Evolutionary conservation across 2,113 vertebrate species (phyloP).

Genomic region (Nicator chloris): DNA sequence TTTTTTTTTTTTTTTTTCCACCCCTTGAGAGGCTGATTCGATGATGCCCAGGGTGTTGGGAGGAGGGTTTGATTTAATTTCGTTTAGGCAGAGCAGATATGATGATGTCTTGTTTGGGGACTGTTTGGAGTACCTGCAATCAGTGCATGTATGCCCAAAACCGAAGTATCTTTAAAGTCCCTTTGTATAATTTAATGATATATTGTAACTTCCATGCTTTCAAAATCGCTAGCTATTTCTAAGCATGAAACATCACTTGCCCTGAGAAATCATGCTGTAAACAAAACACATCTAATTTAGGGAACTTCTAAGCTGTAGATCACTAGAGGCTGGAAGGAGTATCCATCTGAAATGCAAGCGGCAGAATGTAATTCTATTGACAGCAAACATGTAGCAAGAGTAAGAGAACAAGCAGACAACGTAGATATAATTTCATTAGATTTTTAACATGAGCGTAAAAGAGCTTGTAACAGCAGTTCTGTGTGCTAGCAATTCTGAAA

Average conservation of each 20-base stretch:
- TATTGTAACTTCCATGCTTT: not conserved
- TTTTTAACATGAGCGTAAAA: not conserved
- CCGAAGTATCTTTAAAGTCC: not conserved
- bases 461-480: not conserved
- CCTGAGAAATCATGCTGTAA: not conserved
- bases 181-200: not conserved
- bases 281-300: not conserved
- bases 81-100: not conserved
- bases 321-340: not conserved
- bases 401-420: not conserved
- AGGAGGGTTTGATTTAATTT: not conserved
- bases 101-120: not conserved
- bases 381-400: not conserved
- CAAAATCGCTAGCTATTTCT: not conserved
- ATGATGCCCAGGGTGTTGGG: not conserved
- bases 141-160: not conserved
- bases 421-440: not conserved
- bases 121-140: not conserved
- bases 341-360: not conserved
- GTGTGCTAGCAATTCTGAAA: not conserved
- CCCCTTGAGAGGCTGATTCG: not conserved
- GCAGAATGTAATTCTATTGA: not conserved
- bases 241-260: not conserved
- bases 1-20: accelerated
- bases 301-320: not conserved